Evolutionary conservation across 2,113 vertebrate species (phyloP).

Genomic region (Muntiacus muntjak): DNA sequence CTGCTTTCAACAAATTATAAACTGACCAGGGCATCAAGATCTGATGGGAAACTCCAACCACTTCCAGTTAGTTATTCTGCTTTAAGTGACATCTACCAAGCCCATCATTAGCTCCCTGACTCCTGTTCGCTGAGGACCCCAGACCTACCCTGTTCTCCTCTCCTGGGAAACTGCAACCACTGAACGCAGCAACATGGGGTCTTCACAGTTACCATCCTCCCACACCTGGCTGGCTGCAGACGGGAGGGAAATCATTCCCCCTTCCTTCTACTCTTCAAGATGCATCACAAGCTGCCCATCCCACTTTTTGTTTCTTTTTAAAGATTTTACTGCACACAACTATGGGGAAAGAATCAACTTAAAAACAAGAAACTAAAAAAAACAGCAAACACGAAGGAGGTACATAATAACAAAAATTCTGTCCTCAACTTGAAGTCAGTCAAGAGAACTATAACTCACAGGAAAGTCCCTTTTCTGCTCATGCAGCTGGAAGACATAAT

Average conservation of each 20-base stretch:
- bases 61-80: background rate
- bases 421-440: background rate
- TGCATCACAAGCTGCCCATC: background rate
- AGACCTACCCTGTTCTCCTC: background rate
- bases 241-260: background rate
- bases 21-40: background rate
- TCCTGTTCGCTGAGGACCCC: background rate
- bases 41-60: background rate
- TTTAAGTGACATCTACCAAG: background rate
- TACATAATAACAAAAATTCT: background rate
- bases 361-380: background rate
- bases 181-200: background rate
- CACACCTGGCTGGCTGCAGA: background rate
- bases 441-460: background rate
- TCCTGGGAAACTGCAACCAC: background rate
- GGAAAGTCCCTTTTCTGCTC: background rate
- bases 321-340: background rate
- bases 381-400: background rate
- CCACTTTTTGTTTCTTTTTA: background rate
- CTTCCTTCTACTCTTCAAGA: background rate
- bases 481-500: background rate
- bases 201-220: background rate
- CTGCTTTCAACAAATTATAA: background rate
- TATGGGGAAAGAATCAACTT: background rate
- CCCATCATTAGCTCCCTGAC: background rate